phyloP scores from a whole-genome alignment of 1,140 invertebrate species.

The Leptopilina clavipes region DNA sequence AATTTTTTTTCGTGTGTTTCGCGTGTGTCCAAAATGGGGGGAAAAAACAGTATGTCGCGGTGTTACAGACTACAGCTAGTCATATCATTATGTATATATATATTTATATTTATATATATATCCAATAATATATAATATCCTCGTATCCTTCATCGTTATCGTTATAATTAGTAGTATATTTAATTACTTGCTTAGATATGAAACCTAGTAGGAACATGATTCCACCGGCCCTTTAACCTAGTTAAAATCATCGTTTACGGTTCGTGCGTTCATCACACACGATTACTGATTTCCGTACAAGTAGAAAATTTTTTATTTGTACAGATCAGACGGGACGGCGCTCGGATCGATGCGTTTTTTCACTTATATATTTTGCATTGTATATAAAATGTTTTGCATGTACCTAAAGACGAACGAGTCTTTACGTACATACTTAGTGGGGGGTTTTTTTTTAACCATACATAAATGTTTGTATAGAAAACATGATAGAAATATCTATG shows the following conservation, averaged over 20 bases:
- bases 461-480: constrained; percentile 10
- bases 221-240: constrained; percentile 66
- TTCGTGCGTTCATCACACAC: constrained; percentile 46
- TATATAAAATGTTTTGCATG: constrained; percentile 50
- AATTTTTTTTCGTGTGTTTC: constrained; percentile 37
- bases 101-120: constrained; percentile 66
- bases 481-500: constrained; percentile 21
- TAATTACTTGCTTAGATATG: constrained; percentile 75
- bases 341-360: constrained; percentile 46
- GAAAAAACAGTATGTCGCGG: constrained; percentile 66
- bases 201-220: constrained; percentile 75
- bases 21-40: constrained; percentile 53
- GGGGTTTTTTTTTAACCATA: not conserved
- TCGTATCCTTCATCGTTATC: constrained; percentile 73
- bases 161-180: constrained; percentile 75
- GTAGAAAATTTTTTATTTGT: constrained; percentile 32
- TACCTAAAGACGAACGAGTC: constrained; percentile 15
- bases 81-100: constrained; percentile 68
- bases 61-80: constrained; percentile 70
- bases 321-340: constrained; percentile 37
- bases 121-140: constrained; percentile 72
- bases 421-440: constrained; percentile 6
- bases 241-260: constrained; percentile 43
- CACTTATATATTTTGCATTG: constrained; percentile 36
- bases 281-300: constrained; percentile 43